Conservation (phyloP, 2,113 vertebrate species). For the Caranx melampygus region DNA sequence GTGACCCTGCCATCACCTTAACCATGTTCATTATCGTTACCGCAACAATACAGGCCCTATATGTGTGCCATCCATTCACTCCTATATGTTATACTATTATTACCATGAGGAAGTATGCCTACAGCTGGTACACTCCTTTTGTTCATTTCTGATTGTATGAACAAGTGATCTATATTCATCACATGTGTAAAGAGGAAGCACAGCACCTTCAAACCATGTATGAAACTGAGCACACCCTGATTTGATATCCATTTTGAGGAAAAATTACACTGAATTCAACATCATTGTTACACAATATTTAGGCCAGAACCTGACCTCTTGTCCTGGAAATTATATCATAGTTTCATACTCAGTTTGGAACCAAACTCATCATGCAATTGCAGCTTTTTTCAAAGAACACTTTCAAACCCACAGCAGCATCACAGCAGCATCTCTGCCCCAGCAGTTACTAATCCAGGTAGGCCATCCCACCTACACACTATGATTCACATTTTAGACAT, state of each 20-base stretch:
- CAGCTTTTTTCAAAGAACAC: slow-evolving; percentile 40
- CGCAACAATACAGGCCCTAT: not conserved
- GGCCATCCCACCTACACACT: slow-evolving; percentile 59
- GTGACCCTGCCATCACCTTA: not conserved
- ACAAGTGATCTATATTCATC: too few relatives aligned
- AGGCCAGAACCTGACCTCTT: slow-evolving; percentile 9
- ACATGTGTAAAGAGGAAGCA: not conserved
- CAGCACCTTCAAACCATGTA: not conserved
- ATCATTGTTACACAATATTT: slow-evolving; percentile 3
- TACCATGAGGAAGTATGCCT: not conserved
- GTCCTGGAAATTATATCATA: slow-evolving; percentile 43
- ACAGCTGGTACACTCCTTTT: too few relatives aligned
- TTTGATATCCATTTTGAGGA: not conserved
- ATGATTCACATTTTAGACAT: slow-evolving; percentile 71
- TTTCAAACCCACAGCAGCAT: slow-evolving; percentile 55
- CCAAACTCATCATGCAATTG: slow-evolving; percentile 1
- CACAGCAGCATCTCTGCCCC: slow-evolving; percentile 46
- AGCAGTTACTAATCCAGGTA: slow-evolving; percentile 72
- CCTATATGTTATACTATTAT: not conserved
- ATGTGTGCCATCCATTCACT: not conserved
- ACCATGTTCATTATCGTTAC: not conserved
- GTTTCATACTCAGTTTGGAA: slow-evolving; percentile 16
- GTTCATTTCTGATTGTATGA: too few relatives aligned
- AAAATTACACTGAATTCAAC: not conserved
- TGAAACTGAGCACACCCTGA: not conserved